Evolutionary conservation across 2,888 invertebrate genomes (phyloP), one percentile per base, ranked within the genome.

Genomic region (Patella depressa): DNA sequence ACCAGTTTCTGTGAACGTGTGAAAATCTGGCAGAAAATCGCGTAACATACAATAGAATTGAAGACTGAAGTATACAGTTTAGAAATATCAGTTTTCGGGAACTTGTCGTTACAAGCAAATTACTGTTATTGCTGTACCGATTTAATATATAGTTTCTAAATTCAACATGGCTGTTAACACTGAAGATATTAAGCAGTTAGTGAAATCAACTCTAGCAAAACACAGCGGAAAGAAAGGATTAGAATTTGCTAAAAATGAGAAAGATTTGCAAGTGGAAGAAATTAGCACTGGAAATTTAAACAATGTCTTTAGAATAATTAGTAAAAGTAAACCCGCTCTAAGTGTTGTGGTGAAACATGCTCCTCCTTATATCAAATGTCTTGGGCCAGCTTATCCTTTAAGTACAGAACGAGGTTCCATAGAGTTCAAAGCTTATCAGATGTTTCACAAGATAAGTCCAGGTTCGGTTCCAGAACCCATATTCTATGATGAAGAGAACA

Each of bases 211-310:
- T 12, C 5, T 65, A 14, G 19, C 24, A 0, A 65, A 19, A 65
- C 19, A 65, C 14, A 24, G 12, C 1, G 24, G 24, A 24, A 11
- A 24, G 12, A 65, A 65, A 65, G 65, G 24, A 15, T 73, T 72
- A 11, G 59, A 79, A 80, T 80, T 78, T 76, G 73, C 69, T n/a
- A 34, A 53, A n/a, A 73, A 77, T 11, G 59, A 72, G 9, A 81
- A 80, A 57, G 76, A 80, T 24, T 54, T 86, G 17, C 24, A 34
- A n/a, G 53, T 80, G 3, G 83, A 81, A 54, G 85, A 84, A 72
- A 78, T 86, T n/a, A 84, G 84, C 7, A 85, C 85, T 77, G 87
- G 85, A 11, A 86, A 87, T 77, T 74, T 87, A 72, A 87, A 88
- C 79, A 79, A 84, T 72, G 85, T 88, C 1, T 19, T 80, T 15